Evolutionary conservation across 2,888 invertebrate genomes (phyloP).

Genomic region (Nemurella pictetii): DNA sequence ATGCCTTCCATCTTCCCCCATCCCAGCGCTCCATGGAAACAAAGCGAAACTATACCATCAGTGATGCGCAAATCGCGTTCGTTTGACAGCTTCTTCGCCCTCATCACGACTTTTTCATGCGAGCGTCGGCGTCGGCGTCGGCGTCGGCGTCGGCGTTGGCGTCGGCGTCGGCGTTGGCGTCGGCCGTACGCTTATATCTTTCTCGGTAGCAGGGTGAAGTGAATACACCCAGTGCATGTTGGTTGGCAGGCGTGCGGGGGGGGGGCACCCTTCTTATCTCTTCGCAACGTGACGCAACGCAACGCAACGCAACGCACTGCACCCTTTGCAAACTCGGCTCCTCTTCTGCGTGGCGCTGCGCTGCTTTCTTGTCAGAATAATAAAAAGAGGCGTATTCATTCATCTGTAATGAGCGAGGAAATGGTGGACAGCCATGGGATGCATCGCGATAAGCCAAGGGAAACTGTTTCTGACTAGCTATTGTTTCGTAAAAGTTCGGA

Average conservation of each 20-base stretch:
- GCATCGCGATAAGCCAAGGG: not conserved
- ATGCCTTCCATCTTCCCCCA: conserved; percentile 25
- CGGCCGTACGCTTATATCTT: conserved; percentile 26
- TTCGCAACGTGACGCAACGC: not conserved
- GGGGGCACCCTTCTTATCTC: not conserved
- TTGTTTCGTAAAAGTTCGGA: not conserved
- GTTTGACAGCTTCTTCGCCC: conserved; percentile 27
- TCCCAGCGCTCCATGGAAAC: conserved; percentile 7
- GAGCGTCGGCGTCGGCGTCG: not conserved
- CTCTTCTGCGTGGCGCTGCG: not conserved
- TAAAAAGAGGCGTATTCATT: conserved; percentile 34
- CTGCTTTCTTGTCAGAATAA: conserved; percentile 31
- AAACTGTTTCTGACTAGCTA: not conserved
- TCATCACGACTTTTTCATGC: conserved; percentile 8
- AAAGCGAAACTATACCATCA: conserved; percentile 21
- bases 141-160: not conserved
- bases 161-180: too few species aligned
- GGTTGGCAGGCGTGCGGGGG: not conserved
- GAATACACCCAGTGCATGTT: not conserved
- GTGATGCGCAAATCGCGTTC: conserved; percentile 28
- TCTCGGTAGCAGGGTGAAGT: not conserved
- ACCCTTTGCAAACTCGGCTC: not conserved
- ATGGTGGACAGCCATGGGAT: conserved; percentile 4
- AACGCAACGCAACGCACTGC: not conserved
- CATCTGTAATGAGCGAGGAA: conserved; percentile 33